phyloP scores from a whole-genome alignment of 2,113 vertebrate species.

The Ceyx cyanopectus region DNA sequence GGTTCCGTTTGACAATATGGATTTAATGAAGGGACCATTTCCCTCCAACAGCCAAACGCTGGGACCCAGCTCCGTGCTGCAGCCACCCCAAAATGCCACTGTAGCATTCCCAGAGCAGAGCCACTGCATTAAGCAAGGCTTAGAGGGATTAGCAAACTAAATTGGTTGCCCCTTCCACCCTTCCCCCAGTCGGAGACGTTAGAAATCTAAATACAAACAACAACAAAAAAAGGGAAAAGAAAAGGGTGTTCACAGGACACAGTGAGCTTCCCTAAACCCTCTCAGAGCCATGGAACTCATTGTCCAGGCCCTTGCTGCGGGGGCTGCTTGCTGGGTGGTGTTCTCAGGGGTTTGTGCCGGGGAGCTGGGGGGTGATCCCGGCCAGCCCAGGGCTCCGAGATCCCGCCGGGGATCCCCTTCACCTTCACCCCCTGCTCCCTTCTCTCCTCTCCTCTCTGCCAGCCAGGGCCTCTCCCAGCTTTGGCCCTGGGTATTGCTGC shows the following conservation, averaged over 20 bases:
- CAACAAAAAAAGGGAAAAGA: no score
- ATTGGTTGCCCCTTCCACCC: slow-evolving; percentile 51
- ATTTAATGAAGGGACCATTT: slow-evolving; percentile 8
- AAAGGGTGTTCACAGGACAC: not conserved
- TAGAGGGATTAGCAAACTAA: slow-evolving; percentile 63
- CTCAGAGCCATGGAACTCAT: not conserved
- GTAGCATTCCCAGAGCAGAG: not conserved
- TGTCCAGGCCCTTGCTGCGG: not conserved
- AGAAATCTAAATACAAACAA: not conserved
- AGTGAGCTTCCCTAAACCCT: not conserved
- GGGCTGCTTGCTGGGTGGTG: not conserved
- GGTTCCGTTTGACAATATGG: not conserved
- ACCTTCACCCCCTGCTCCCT: no score
- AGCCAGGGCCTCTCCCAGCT: not conserved
- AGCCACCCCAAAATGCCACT: slow-evolving; percentile 16
- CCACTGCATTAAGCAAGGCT: slow-evolving; percentile 50
- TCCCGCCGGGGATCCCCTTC: not conserved
- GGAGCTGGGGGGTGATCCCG: not conserved
- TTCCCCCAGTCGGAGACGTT: slow-evolving; percentile 25
- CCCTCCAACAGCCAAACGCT: slow-evolving; percentile 34
- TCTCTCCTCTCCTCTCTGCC: not conserved
- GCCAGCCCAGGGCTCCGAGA: no score
- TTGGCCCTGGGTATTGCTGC: no score
- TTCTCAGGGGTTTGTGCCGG: not conserved
- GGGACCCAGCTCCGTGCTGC: slow-evolving; percentile 24